phyloP scores from a whole-genome alignment of 2,113 vertebrate species.

The Polypterus bichir region DNA sequence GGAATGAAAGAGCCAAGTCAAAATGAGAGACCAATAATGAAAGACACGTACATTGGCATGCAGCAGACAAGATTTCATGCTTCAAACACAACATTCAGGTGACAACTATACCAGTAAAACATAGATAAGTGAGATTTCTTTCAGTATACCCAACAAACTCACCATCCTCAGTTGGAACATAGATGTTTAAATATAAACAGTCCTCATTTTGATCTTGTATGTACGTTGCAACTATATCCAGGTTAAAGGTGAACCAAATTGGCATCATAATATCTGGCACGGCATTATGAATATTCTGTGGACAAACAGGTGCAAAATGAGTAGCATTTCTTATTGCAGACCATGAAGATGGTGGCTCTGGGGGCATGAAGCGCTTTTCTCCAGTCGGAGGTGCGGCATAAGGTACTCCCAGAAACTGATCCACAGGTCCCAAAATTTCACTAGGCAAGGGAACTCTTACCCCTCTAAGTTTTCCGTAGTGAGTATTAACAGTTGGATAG shows the following conservation, averaged over 20 bases:
- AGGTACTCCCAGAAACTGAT: slow-evolving; percentile 82
- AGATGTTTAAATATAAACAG: slow-evolving; percentile 97
- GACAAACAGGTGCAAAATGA: slow-evolving; percentile 92
- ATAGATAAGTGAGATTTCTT: slow-evolving; percentile 14
- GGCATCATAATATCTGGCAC: slow-evolving; percentile 98
- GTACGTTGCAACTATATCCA: slow-evolving; percentile 95
- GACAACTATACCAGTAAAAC: slow-evolving; percentile 30
- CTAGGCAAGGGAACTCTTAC: slow-evolving; percentile 81
- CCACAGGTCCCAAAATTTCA: slow-evolving; percentile 92
- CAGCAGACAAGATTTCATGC: slow-evolving; percentile 75
- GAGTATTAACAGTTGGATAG: slow-evolving; percentile 90
- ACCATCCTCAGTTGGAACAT: slow-evolving; percentile 98
- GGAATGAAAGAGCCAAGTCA: slow-evolving; percentile 48
- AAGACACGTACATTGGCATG: slow-evolving; percentile 68
- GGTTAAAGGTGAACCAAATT: slow-evolving; percentile 97
- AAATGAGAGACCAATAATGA: slow-evolving; percentile 40
- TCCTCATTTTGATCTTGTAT: slow-evolving; percentile 98
- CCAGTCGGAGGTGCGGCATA: slow-evolving; percentile 79
- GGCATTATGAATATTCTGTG: slow-evolving; percentile 95
- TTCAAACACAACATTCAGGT: slow-evolving; percentile 59
- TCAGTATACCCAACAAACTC: slow-evolving; percentile 60
- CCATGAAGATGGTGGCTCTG: slow-evolving; percentile 88
- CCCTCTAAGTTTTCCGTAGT: slow-evolving; percentile 90
- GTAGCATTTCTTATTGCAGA: slow-evolving; percentile 95
- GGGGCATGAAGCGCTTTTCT: slow-evolving; percentile 92